Conservation (phyloP, 1,140 invertebrate species). For the Acromyrmex charruanus region DNA sequence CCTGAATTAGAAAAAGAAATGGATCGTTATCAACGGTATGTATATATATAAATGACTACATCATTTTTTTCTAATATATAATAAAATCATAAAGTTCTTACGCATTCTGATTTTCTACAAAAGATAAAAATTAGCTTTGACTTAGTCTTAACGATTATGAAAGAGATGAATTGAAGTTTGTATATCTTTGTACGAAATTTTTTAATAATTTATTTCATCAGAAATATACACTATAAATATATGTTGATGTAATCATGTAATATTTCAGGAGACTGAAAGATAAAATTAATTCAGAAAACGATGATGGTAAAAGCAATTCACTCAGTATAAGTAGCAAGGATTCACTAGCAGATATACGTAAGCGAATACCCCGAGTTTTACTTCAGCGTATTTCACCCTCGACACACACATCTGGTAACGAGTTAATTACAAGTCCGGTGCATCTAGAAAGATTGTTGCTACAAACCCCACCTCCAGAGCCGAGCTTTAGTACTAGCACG, state of each 20-base stretch:
- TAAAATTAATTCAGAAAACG: not conserved
- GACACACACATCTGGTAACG: not conserved
- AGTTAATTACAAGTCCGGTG: not conserved
- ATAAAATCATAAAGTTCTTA: not conserved
- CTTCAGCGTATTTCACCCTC: slow-evolving; percentile 73
- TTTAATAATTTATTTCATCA: not conserved
- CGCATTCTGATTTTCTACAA: not conserved
- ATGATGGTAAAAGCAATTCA: not conserved
- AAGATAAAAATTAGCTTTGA: slow-evolving; percentile 23
- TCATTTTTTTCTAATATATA: not conserved
- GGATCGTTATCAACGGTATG: slow-evolving; percentile 77
- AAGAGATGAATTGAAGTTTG: not conserved
- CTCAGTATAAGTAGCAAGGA: not conserved
- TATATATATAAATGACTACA: slow-evolving; percentile 19
- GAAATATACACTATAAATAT: not conserved
- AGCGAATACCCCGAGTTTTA: slow-evolving; percentile 69
- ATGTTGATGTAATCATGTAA: not conserved
- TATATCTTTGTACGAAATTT: not conserved
- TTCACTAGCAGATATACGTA: not conserved
- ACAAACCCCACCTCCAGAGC: slow-evolving; percentile 49
- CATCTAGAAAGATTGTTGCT: slow-evolving; percentile 21
- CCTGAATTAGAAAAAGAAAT: slow-evolving; percentile 82
- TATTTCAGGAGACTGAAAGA: slow-evolving; percentile 51
- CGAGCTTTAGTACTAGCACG: slow-evolving; percentile 71
- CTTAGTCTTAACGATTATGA: not conserved